Percentiles rank a stretch among this genome's conserved stretches.
Evolutionary conservation across 2,797 vertebrate species (phyloP).

Genomic region (Vipera latastei): DNA sequence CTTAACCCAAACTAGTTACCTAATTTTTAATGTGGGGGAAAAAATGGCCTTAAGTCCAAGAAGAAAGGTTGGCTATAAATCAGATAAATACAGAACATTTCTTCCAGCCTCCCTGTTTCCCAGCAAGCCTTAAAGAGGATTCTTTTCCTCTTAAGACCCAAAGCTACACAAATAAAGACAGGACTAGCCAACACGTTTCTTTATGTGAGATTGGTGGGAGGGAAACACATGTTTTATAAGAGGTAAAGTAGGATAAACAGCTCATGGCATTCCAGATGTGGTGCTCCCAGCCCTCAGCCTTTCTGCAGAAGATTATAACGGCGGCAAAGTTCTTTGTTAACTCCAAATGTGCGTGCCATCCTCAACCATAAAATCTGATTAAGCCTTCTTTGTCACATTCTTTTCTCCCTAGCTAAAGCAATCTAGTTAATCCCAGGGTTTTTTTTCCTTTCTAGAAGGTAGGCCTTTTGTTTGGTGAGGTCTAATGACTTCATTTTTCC

Average conservation of each 20-base stretch:
- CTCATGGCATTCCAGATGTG: neutral
- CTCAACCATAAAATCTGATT: neutral
- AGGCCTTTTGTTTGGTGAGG: neutral
- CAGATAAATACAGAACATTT: neutral
- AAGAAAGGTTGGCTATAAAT: neutral
- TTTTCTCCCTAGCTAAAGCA: neutral
- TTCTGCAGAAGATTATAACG: neutral
- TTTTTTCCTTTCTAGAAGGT: neutral
- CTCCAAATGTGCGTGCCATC: neutral
- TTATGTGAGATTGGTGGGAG: neutral
- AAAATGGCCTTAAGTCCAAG: neutral
- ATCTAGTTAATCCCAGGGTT: neutral
- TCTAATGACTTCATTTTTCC: neutral
- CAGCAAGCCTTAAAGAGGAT: neutral
- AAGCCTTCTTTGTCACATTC: neutral
- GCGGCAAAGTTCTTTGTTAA: neutral
- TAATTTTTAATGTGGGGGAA: neutral
- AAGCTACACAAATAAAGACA: neutral
- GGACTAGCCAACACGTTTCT: neutral
- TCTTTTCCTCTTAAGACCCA: neutral
- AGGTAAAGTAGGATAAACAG: neutral
- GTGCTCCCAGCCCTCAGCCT: neutral
- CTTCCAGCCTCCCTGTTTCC: neutral
- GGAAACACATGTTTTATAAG: neutral
- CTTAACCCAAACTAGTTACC: neutral